These are phyloP conservation scores for Brachionus sp. DNA, from an alignment of 1,140 invertebrate genomes.

Conservation along the genomic window DNA sequence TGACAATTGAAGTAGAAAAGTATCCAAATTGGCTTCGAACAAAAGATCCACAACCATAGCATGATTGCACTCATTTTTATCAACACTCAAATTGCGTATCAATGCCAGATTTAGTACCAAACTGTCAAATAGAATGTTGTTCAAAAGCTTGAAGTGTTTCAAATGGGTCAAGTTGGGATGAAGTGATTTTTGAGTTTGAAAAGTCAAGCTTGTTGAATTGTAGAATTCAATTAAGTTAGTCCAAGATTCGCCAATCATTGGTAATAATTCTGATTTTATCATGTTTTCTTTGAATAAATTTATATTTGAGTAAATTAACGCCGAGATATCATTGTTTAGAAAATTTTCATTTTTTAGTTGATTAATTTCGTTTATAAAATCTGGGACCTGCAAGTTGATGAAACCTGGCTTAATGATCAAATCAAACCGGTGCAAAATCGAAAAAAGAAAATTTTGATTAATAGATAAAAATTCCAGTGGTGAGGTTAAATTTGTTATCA, in stretches of 20 bases:
- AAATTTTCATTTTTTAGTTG: background rate
- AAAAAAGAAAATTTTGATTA: conserved; percentile 1
- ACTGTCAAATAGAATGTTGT: conserved; percentile 9
- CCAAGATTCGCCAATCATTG: background rate
- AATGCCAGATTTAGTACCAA: background rate
- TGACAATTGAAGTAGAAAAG: background rate
- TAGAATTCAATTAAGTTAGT: background rate
- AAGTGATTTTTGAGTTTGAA: background rate
- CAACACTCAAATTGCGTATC: background rate
- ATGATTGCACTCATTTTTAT: background rate
- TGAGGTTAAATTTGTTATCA: conserved; percentile 16
- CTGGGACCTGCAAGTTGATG: background rate
- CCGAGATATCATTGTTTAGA: background rate
- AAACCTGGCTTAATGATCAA: background rate
- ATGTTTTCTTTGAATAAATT: background rate
- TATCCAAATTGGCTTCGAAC: background rate
- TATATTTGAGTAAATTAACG: background rate
- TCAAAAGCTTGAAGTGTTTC: conserved; percentile 5
- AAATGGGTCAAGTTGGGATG: background rate
- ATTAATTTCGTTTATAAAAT: background rate
- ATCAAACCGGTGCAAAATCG: background rate
- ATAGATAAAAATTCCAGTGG: conserved; percentile 3
- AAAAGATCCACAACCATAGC: background rate
- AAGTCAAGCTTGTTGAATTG: background rate
- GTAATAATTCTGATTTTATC: background rate